Base-by-base conservation (phyloP, 1,140 invertebrate genomes). In the Proales similis region DNA sequence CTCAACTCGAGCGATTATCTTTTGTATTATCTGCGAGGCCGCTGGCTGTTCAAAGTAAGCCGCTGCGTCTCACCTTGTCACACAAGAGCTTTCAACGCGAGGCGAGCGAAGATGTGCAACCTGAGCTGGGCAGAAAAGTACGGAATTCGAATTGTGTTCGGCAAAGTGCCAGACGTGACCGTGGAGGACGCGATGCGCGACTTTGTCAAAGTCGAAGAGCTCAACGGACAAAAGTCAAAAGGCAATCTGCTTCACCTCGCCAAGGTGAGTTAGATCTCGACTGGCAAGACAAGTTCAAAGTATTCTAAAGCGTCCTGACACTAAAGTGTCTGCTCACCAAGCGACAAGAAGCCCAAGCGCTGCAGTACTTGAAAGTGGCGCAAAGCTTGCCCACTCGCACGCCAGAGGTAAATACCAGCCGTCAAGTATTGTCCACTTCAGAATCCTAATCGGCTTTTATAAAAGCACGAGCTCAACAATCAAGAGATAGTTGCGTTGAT, bases 41-140 rank as follows among this genome's bases (percentile, higher is more conserved):
- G 51, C 14, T 57, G 51, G 51, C 30, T 32, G 39, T 57, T 42
- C 11, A 39, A 43, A 57, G 51, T 57, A 42, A 9, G 26, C 33
- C 9, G 9, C 14, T 36, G 33, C 27, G 39, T 57, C 29, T 42
- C 6, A 49, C 6, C 38, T 7, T 7, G 4, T 53, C 27, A 22
- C 29, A 17, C 12, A 42, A 26, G 0, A 29, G 45, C 0, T 12
- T 27, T 9, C 11, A 27, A 6, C 27, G 26, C 26, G 9, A 14
- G 29, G 14, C 14, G 27, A 27, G 26, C 42, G 3, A 22, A 57
- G 51, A 57, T 57, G 33, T 57, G 9, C 30, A 42, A 39, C 24
- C 32, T 57, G 20, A 42, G 7, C 20, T 57, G 51, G 51, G 11
- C 51, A 14, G 51, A 57, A 4, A 42, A 17, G 12, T 57, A 39